Base-by-base conservation (phyloP, 2,888 invertebrate genomes). In the Limnephilus rhombicus region DNA sequence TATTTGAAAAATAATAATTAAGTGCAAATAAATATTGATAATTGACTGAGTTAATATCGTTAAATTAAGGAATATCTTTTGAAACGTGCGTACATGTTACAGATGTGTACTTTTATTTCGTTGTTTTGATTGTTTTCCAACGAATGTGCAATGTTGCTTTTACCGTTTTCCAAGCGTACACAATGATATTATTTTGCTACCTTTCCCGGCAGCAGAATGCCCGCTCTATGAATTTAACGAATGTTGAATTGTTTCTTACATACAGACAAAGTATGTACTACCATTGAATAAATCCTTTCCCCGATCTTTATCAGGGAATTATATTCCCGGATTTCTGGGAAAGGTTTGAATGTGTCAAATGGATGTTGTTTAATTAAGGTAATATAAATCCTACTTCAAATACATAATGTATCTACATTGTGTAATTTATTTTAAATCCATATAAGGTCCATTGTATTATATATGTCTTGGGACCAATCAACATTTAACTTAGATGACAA, bases 31-130 rank as follows among this genome's bases (percentile, higher is more conserved):
- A 37, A 83, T 83, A 83, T 83, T 83, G 9, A 83, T 37, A 83
- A 83, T 83, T 83, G 83, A 83, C 83, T 83, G 83, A 83, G 83
- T 83, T 41, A 37, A 37, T 45, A 45, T 37, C 34, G 83, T 37
- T 83, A 83, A 37, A 83, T 83, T 83, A 18, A 68, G 68, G 68
- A 68, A 68, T 68, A 68, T 68, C 49, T 49, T n/a, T 24, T 2
- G n/a, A 68, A 68, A 68, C 24, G n/a, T 68, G 68, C 68, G 68
- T 68, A 68, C 24, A 68, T 68, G 9, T 68, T 68, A 68, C 9
- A 24, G 68, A 68, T 68, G 68, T 7, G 68, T 68, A 68, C n/a
- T 68, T 68, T 68, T 68, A 68, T 68, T 68, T 68, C 24, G 53
- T 53, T 68, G 68, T 68, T 68, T 68, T 24, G 68, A 68, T 24